phyloP scores from a whole-genome alignment of 1,140 invertebrate species.

The Anadara kagoshimensis region DNA sequence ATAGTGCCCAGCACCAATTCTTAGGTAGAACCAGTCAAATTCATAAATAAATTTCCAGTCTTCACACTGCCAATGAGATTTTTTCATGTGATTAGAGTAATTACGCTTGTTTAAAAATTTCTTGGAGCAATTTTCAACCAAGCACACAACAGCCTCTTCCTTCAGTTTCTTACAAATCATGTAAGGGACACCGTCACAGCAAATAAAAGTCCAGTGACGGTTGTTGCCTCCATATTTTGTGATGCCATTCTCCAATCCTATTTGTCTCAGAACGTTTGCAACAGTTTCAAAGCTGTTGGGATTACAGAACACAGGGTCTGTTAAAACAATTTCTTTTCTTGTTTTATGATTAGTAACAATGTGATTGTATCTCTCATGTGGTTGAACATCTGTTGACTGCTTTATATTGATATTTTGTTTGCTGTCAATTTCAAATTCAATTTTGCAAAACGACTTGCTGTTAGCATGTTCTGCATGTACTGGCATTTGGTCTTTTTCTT shows the following conservation, averaged over 20 bases:
- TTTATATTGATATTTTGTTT: no score
- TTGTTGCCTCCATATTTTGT: not conserved
- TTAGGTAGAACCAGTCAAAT: slow-evolving; percentile 16
- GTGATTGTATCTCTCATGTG: not conserved
- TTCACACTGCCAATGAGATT: not conserved
- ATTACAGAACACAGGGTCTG: slow-evolving; percentile 13
- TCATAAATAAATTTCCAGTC: not conserved
- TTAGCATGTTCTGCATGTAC: not conserved
- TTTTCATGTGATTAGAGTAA: not conserved
- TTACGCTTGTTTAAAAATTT: not conserved
- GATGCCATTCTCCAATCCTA: slow-evolving; percentile 5
- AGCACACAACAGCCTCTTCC: slow-evolving; percentile 9
- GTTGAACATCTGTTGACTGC: not conserved
- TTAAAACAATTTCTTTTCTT: not conserved
- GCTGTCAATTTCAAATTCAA: not conserved
- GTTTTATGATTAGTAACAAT: not conserved
- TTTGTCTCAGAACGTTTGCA: not conserved
- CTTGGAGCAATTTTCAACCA: not conserved
- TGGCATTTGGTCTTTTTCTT: not conserved
- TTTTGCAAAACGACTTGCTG: not conserved
- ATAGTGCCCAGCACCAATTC: slow-evolving; percentile 13
- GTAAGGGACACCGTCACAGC: slow-evolving; percentile 6
- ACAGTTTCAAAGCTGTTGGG: slow-evolving; percentile 8
- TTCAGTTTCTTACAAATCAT: slow-evolving; percentile 9
- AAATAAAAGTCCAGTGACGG: slow-evolving; percentile 11